phyloP scores from a whole-genome alignment of 1,140 invertebrate species.

The Drosophila repletoides region DNA sequence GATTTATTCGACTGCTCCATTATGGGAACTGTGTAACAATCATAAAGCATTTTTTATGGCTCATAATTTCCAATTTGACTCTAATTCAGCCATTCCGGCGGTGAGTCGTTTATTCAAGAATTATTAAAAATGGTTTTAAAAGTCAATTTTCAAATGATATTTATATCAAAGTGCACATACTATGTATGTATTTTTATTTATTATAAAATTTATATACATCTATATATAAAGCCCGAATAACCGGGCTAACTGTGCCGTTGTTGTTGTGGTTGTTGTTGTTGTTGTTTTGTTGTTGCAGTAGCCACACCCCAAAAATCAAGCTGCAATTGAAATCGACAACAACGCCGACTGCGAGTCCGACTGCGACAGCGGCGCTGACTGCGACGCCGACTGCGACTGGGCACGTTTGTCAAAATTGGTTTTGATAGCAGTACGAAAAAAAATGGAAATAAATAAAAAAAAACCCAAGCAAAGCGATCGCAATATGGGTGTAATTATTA shows the following conservation, averaged over 20 bases:
- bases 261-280: conserved; percentile 1
- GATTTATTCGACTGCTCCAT: no score
- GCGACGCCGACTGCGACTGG: conserved; percentile 9
- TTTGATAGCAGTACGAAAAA: conserved; percentile 30
- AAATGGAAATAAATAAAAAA: neutral
- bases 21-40: no score
- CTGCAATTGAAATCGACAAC: no score
- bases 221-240: neutral
- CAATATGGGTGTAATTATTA: conserved; percentile 58
- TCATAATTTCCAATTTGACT: no score
- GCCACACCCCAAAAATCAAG: conserved; percentile 23
- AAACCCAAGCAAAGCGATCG: conserved; percentile 24
- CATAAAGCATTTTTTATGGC: no score
- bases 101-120: no score
- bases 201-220: neutral
- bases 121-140: no score
- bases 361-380: neutral
- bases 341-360: conserved; percentile 2
- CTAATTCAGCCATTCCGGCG: no score
- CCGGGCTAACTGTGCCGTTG: neutral
- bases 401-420: conserved; percentile 51
- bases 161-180: no score
- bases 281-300: conserved; percentile 7
- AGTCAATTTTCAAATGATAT: no score
- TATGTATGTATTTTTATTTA: neutral